A percentile compares a stretch with the other conserved stretches of the same genome.
Evolutionary conservation across 53 echinoderm and acorn worm genomes (phyloP).

Genomic region (Arbacia lixula): DNA sequence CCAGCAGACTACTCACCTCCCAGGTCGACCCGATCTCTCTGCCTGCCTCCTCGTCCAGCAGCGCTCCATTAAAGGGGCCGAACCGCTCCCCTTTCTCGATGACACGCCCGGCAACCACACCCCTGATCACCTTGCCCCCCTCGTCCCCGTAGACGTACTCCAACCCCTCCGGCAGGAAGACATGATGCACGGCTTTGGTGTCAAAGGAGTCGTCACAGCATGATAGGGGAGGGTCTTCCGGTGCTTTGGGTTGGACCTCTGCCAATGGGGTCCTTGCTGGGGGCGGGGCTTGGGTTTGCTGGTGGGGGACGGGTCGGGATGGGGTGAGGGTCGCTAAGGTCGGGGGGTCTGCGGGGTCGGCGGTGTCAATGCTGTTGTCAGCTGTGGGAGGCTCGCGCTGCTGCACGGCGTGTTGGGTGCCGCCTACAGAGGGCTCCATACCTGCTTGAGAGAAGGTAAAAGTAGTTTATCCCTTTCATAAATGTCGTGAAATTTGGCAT

Average conservation of each 20-base stretch:
- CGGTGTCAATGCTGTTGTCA: neutral
- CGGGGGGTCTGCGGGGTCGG: neutral
- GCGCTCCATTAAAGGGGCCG: slow-evolving; percentile 17
- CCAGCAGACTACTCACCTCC: slow-evolving; percentile 17
- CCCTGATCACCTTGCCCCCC: neutral
- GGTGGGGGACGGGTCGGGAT: neutral
- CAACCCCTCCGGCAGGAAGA: slow-evolving; percentile 15
- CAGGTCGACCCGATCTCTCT: slow-evolving; percentile 10
- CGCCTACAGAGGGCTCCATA: neutral
- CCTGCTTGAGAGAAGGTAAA: too few relatives aligned
- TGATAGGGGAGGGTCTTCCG: neutral
- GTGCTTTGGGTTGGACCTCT: neutral
- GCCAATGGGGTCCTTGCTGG: neutral
- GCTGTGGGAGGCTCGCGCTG: neutral
- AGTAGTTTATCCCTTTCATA: too few relatives aligned
- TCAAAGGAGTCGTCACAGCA: neutral
- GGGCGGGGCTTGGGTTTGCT: neutral
- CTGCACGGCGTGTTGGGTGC: slow-evolving; percentile 1
- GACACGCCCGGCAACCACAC: neutral
- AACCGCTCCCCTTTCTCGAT: slow-evolving; percentile 20
- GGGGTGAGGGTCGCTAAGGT: neutral
- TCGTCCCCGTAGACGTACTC: neutral
- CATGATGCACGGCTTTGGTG: neutral
- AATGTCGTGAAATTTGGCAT: too few relatives aligned
- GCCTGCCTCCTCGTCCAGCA: slow-evolving; percentile 8